These are phyloP conservation scores for Phalanger gymnotis DNA, from an alignment of 2,797 vertebrate genomes.

Conservation along the genomic window DNA sequence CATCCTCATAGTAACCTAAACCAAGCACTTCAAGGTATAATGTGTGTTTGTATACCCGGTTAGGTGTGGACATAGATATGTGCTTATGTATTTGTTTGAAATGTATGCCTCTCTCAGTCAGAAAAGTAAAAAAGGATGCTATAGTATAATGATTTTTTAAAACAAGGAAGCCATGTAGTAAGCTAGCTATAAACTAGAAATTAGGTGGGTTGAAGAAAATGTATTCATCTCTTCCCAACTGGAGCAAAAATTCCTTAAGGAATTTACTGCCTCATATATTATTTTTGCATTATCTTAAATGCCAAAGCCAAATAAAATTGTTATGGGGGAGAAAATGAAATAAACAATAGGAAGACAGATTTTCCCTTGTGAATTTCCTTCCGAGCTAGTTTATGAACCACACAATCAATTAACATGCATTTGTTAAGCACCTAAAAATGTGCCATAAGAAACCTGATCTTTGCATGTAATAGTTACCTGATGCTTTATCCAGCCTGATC, in stretches of 20 bases:
- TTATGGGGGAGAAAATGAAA: background rate
- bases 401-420: background rate
- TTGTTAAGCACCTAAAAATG: background rate
- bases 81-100: background rate
- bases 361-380: background rate
- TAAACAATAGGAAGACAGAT: background rate
- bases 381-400: background rate
- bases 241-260: background rate
- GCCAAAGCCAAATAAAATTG: background rate
- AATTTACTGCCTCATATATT: background rate
- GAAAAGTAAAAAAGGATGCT: background rate
- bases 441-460: background rate
- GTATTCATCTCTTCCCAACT: background rate
- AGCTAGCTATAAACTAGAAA: background rate
- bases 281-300: background rate
- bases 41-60: background rate
- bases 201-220: background rate
- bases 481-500: background rate
- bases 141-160: background rate
- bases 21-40: background rate
- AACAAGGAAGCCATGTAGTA: background rate
- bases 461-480: background rate
- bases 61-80: background rate
- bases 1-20: background rate
- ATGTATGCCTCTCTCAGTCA: background rate